Base-by-base conservation (phyloP, 2,888 invertebrate genomes). In the Nomada goodeniana region DNA sequence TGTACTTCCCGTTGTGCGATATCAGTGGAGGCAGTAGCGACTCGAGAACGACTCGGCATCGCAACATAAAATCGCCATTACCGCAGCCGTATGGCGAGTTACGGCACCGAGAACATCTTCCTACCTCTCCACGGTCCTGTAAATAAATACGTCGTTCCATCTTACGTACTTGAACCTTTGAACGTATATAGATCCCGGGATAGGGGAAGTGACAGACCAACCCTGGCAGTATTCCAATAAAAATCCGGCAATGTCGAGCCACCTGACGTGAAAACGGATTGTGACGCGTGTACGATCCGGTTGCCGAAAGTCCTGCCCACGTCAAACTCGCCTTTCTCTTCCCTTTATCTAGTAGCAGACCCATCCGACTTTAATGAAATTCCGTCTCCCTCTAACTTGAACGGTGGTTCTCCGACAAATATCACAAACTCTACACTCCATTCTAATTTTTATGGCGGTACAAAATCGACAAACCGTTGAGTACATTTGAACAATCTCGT, bases 61-160 rank as follows among this genome's bases (percentile, higher is more conserved):
- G 87, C 79, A 87, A 91, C 91, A 91, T 91, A 90, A 91, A 91
- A 91, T 91, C 83, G 87, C 90, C 90, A 91, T 91, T 91, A 91
- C 87, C 80, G 79, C 74, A 71, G 76, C 76, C 84, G 82, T 86
- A 90, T 83, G 88, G 83, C 86, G 88, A 89, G 90, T 89, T 89
- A 90, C 86, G 88, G 80, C 75, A 61, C 81, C 76, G 68, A 79
- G 77, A 86, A 86, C 85, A 85, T 88, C 87, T 86, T 82, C 81
- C 83, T 76, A 80, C 81, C 64, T 86, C 88, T 74, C 80, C 72
- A 80, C 76, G 81, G 72, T 52, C 85, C 83, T 87, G 85, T 90
- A 90, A 91, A 91, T 91, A 90, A 90, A 91, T 90, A 88, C 88
- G 83, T 84, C 84, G 86, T 88, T 87, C 82, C 86, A 84, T 90